These are phyloP conservation scores for Macropis europaea DNA, from an alignment of 2,888 invertebrate genomes.

Conservation along the genomic window DNA sequence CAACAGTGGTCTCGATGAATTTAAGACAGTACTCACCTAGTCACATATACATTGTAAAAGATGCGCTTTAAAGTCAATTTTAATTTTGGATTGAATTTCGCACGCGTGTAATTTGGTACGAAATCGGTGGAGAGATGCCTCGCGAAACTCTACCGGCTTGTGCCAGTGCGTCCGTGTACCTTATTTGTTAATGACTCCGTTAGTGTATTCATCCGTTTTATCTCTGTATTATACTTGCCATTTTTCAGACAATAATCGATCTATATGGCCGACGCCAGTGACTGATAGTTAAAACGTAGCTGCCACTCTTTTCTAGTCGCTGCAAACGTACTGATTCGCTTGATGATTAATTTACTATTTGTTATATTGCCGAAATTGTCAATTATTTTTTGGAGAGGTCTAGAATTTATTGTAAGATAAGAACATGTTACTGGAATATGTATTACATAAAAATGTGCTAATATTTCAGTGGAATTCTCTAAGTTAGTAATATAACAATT, in stretches of 20 bases:
- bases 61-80: constrained; percentile 44
- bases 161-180: neutral
- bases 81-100: constrained; percentile 49
- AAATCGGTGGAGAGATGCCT: neutral
- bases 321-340: too few relatives aligned
- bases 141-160: neutral
- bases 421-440: too few relatives aligned
- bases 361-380: too few relatives aligned
- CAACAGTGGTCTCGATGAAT: constrained; percentile 36
- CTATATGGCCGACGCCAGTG: neutral
- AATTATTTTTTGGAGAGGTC: too few relatives aligned
- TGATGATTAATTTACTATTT: too few relatives aligned
- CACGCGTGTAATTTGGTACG: constrained; percentile 25
- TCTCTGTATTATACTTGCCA: neutral
- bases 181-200: neutral
- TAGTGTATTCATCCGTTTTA: neutral
- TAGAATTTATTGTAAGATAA: too few relatives aligned
- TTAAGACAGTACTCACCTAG: constrained; percentile 33
- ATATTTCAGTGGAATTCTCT: too few relatives aligned
- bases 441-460: too few relatives aligned
- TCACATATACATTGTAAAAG: constrained; percentile 45
- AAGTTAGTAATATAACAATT: too few relatives aligned
- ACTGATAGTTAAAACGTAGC: neutral
- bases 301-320: too few relatives aligned
- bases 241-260: neutral